A percentile compares a stretch with the other conserved stretches of the same genome.
phyloP scores from a whole-genome alignment of 2,888 invertebrate genomes.

The Nezara viridula region DNA sequence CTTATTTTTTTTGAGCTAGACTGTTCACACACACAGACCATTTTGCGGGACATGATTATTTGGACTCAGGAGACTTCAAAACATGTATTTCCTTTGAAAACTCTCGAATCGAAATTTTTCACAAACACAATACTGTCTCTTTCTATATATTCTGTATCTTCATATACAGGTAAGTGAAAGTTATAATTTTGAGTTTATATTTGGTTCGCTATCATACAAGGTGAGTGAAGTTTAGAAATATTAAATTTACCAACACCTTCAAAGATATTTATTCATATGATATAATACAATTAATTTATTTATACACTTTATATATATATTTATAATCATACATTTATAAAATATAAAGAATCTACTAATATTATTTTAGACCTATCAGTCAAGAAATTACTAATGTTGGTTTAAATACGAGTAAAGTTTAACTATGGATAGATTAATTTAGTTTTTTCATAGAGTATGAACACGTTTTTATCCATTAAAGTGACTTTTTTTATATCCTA shows the following conservation, averaged over 20 bases:
- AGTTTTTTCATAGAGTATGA: neutral
- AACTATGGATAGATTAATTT: neutral
- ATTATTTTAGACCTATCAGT: constrained; percentile 18
- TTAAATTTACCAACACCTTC: neutral
- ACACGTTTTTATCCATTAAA: neutral
- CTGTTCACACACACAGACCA: no score
- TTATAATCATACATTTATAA: neutral
- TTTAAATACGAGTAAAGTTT: neutral
- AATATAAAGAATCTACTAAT: neutral
- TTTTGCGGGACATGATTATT: no score
- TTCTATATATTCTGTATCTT: no score
- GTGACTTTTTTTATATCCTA: neutral
- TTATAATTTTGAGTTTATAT: no score
- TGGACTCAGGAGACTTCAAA: no score
- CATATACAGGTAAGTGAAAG: no score
- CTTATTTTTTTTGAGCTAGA: no score
- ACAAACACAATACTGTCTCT: no score
- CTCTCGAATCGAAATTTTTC: no score
- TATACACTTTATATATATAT: constrained; percentile 14
- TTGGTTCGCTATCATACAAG: neutral
- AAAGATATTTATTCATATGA: neutral
- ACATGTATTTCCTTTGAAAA: no score
- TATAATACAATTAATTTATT: constrained; percentile 13
- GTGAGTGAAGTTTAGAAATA: neutral
- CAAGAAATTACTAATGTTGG: neutral